phyloP scores from a whole-genome alignment of 2,888 invertebrate species.

The Eupithecia vulgata region DNA sequence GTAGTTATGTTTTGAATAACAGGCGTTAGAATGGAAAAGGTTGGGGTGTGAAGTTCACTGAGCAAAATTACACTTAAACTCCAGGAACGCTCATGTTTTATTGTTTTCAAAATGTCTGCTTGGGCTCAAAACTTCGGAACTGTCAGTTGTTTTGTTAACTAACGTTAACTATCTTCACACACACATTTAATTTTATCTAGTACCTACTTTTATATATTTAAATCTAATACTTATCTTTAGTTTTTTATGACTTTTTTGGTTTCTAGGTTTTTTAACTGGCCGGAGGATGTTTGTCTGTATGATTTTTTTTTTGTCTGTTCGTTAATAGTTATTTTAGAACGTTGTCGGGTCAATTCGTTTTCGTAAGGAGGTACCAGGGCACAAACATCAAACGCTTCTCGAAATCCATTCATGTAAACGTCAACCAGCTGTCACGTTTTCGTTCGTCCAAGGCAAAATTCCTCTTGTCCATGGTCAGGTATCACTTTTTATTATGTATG shows the following conservation, averaged over 20 bases:
- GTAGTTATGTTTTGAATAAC: conserved; percentile 16
- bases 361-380: too few species aligned
- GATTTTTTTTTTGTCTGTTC: too few species aligned
- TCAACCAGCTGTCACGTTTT: too few species aligned
- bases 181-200: too few species aligned
- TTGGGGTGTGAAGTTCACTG: conserved; percentile 13
- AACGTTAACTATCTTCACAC: not conserved
- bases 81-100: not conserved
- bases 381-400: too few species aligned
- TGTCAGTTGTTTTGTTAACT: not conserved
- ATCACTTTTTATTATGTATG: too few species aligned
- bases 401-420: too few species aligned
- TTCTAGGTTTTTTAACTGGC: not conserved
- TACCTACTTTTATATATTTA: not conserved
- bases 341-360: too few species aligned
- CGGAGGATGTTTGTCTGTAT: too few species aligned
- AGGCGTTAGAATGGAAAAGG: conserved; percentile 12
- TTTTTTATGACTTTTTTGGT: not conserved
- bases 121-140: not conserved
- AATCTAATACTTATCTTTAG: not conserved
- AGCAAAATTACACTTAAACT: conserved; percentile 10
- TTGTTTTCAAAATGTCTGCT: not conserved
- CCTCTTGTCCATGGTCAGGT: too few species aligned
- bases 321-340: too few species aligned
- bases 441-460: too few species aligned